phyloP scores from a whole-genome alignment of 2,113 vertebrate species.

The Scophthalmus maximus region DNA sequence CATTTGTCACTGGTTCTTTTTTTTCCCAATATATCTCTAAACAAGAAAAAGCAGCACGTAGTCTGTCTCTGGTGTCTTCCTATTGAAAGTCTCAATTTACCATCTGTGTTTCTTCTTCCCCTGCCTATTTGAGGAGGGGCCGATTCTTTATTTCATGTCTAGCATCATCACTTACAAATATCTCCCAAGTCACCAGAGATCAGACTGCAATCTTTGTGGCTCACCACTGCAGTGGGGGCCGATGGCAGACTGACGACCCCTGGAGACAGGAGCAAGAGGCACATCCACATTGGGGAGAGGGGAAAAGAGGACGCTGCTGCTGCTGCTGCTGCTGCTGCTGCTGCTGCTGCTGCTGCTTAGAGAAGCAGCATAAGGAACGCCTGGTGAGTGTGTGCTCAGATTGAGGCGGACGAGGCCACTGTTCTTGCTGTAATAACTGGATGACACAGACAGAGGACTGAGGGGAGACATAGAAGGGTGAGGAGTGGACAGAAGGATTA shows the following conservation, averaged over 20 bases:
- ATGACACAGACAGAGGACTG: constrained; percentile 16
- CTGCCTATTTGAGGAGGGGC: constrained; percentile 22
- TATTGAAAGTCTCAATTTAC: constrained; percentile 23
- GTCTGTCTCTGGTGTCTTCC: neutral
- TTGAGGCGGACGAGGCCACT: constrained; percentile 47
- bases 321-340: constrained; percentile 43
- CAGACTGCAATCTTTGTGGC: constrained; percentile 70
- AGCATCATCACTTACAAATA: constrained; percentile 82
- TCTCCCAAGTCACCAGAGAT: constrained; percentile 69
- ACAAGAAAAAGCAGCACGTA: neutral
- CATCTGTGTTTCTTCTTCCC: constrained; percentile 35
- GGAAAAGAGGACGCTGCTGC: constrained; percentile 63
- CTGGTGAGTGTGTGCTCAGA: constrained; percentile 56
- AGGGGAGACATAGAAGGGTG: neutral
- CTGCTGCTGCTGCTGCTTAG: constrained; percentile 36
- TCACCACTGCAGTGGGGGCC: constrained; percentile 69
- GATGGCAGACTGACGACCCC: constrained; percentile 73
- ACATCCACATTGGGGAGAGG: constrained; percentile 55
- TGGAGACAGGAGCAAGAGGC: constrained; percentile 70
- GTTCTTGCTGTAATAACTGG: constrained; percentile 45
- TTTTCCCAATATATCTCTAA: constrained; percentile 4
- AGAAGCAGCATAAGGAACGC: constrained; percentile 68
- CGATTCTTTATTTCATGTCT: constrained; percentile 71
- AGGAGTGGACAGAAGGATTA: constrained; percentile 6
- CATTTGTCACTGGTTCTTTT: constrained; percentile 1